Base-by-base conservation (phyloP, 2,888 invertebrate genomes). In the Shargacucullia verbasci region DNA sequence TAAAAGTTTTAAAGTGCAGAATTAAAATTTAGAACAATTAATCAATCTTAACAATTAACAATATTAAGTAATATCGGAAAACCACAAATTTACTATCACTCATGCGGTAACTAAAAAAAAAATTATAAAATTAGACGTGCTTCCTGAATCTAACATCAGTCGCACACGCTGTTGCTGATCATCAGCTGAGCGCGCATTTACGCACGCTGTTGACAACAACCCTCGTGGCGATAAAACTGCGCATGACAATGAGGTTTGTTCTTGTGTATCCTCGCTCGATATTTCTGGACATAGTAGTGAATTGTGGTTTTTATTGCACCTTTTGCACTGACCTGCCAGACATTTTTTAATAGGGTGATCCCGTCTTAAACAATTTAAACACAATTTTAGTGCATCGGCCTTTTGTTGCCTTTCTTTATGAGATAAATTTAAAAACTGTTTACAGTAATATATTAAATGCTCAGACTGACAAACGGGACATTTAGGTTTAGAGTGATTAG, bases 111-210 rank as follows among this genome's bases (percentile, higher is more conserved):
- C n/a, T n/a, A n/a, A n/a, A n/a, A n/a, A n/a, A n/a, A n/a, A n/a
- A n/a, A n/a, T n/a, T 33, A 33, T 33, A 33, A 33, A 33, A 33
- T 33, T 33, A 33, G 33, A 33, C 33, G 33, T 33, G 33, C 33
- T 33, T 2, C 33, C 33, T 6, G 33, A 33, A 33, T 33, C 33
- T 33, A 33, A 33, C 33, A 33, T 33, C 5, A 33, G 33, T 6
- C 33, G 33, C 33, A 33, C 33, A 33, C 33, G 33, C 6, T 33
- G 33, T 33, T 33, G 33, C 10, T 33, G 33, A 33, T 33, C 33
- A 33, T 9, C 33, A 33, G 33, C 33, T 33, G 33, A 33, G 33
- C 33, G 33, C 33, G 33, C 33, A 6, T 33, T 33, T 10, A 33
- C 33, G 33, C 33, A 33, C 9, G 33, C 33, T 6, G 33, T 33